Conservation (phyloP, 2,113 vertebrate genomes). For the Cyprinodon variegatus region DNA sequence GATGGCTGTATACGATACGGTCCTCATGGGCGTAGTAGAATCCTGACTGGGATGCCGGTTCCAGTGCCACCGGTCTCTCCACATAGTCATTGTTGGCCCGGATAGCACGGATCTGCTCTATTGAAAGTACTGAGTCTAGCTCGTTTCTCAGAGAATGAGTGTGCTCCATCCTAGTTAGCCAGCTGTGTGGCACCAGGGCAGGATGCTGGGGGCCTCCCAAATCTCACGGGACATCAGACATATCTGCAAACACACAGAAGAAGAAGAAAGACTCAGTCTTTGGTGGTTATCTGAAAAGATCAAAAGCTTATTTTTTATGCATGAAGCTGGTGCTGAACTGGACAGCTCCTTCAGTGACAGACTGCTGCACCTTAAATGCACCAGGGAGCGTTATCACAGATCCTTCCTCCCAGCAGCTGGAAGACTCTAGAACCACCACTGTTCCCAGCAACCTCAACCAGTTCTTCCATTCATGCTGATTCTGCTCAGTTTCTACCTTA, state of each 20-base stretch:
- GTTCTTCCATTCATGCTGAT: no score
- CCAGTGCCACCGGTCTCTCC: conserved; percentile 86
- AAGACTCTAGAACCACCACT: no score
- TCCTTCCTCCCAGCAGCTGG: no score
- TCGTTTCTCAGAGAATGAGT: conserved; percentile 83
- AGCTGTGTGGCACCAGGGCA: conserved; percentile 50
- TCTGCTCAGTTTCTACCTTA: no score
- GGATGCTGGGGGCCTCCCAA: conserved; percentile 53
- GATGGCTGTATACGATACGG: conserved; percentile 73
- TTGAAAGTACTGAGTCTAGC: conserved; percentile 86
- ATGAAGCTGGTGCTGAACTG: no score
- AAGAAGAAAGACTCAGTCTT: not conserved
- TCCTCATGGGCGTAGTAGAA: conserved; percentile 83
- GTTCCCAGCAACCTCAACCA: no score
- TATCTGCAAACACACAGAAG: conserved; percentile 77
- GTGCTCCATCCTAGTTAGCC: conserved; percentile 72
- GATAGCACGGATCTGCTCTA: conserved; percentile 93
- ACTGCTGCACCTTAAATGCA: not conserved
- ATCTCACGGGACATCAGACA: conserved; percentile 90
- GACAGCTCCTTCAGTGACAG: no score
- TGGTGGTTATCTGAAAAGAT: not conserved
- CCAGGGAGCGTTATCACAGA: not conserved
- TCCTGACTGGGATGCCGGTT: conserved; percentile 80
- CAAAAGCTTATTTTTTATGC: no score
- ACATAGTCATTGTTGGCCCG: conserved; percentile 96